Evolutionary conservation across 2,797 vertebrate genomes (phyloP).

Genomic region (Dryobates pubescens): DNA sequence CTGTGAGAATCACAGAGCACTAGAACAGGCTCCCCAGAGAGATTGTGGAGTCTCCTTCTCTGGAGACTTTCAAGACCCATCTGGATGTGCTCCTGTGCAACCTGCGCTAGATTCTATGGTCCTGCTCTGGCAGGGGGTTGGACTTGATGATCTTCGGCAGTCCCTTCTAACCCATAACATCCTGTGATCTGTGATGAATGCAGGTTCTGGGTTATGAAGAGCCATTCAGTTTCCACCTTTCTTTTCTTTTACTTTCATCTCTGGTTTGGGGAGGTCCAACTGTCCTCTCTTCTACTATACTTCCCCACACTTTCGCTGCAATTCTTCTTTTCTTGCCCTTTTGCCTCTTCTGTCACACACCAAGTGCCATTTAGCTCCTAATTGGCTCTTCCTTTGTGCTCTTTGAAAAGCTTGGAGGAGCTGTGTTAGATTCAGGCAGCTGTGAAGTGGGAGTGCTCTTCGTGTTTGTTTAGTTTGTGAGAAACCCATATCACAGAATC

Average conservation of each 20-base stretch:
- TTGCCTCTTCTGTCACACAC: neutral
- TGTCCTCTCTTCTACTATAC: neutral
- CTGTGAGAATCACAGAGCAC: too few relatives aligned
- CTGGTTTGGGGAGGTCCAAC: neutral
- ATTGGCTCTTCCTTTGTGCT: neutral
- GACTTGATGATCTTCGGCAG: too few relatives aligned
- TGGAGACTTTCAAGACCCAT: too few relatives aligned
- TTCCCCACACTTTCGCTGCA: neutral
- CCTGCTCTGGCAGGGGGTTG: too few relatives aligned
- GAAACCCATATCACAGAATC: neutral
- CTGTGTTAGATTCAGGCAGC: neutral
- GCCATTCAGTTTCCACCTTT: neutral
- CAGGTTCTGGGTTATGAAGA: neutral
- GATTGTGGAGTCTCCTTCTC: too few relatives aligned
- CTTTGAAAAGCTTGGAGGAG: neutral
- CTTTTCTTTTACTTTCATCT: neutral
- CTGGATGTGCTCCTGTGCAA: too few relatives aligned
- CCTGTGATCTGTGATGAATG: neutral
- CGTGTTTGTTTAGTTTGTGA: neutral
- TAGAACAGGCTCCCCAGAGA: too few relatives aligned
- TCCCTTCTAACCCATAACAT: too few relatives aligned
- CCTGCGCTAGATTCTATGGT: too few relatives aligned
- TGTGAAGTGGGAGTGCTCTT: neutral
- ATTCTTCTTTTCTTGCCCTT: neutral
- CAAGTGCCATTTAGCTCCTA: neutral